Evolutionary conservation across 1,140 invertebrate genomes (phyloP).

Genomic region (Heterodera carotae): DNA sequence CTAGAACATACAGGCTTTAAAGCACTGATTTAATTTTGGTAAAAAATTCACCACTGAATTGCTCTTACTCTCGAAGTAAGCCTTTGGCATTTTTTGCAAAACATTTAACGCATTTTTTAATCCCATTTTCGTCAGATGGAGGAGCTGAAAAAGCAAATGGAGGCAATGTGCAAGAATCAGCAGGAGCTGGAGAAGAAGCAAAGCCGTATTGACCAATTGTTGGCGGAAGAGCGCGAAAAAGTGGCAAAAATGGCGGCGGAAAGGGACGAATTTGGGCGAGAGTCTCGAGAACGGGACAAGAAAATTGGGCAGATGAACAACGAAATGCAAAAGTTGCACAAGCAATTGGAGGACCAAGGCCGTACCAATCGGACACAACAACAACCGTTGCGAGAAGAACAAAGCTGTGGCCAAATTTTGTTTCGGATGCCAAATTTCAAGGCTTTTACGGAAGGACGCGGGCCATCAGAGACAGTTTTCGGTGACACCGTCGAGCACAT

Average conservation of each 20-base stretch:
- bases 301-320: slow-evolving; percentile 78
- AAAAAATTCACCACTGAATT: no score
- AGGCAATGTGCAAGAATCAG: slow-evolving; percentile 39
- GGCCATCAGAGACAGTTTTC: no score
- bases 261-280: slow-evolving; percentile 82
- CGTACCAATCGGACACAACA: slow-evolving; percentile 79
- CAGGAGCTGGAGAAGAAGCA: slow-evolving; percentile 78
- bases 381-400: no score
- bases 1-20: no score
- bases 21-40: no score
- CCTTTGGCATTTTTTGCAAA: no score
- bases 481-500: no score
- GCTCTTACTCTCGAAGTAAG: no score
- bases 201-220: slow-evolving; percentile 92
- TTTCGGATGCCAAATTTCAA: no score
- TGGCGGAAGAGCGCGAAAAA: slow-evolving; percentile 83
- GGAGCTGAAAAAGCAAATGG: slow-evolving; percentile 49
- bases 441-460: no score
- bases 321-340: slow-evolving; percentile 84
- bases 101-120: no score
- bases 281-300: slow-evolving; percentile 93
- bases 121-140: slow-evolving; percentile 56
- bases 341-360: slow-evolving; percentile 87
- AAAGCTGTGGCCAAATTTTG: no score
- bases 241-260: slow-evolving; percentile 78